phyloP scores from a whole-genome alignment of 2,797 vertebrate species.

The Channa striata region DNA sequence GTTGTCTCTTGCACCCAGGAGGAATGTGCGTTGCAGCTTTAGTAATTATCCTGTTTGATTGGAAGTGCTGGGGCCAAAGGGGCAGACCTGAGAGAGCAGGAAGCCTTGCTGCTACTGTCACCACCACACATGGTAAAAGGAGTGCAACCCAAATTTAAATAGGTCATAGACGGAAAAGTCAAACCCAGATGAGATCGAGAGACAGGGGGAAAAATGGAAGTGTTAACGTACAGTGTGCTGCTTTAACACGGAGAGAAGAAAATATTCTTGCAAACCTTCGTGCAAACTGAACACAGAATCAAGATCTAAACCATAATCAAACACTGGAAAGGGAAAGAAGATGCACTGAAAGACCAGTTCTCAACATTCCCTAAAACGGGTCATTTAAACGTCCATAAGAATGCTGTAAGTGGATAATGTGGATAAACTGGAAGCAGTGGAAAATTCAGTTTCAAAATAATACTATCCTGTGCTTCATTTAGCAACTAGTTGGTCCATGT shows the following conservation, averaged over 20 bases:
- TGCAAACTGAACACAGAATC: slow-evolving; percentile 15
- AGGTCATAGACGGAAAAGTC: slow-evolving; percentile 51
- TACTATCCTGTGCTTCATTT: no score
- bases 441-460: no score
- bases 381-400: no score
- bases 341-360: neutral
- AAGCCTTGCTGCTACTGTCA: slow-evolving; percentile 57
- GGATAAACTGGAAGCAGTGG: no score
- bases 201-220: slow-evolving; percentile 7
- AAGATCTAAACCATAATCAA: slow-evolving; percentile 3
- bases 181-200: slow-evolving; percentile 18
- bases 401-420: no score
- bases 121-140: slow-evolving; percentile 27
- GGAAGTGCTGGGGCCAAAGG: slow-evolving; percentile 66
- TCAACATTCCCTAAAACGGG: neutral
- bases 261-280: slow-evolving; percentile 1
- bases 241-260: slow-evolving; percentile 14
- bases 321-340: neutral
- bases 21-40: slow-evolving; percentile 57
- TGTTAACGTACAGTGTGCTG: slow-evolving; percentile 14
- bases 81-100: slow-evolving; percentile 59
- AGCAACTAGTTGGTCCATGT: no score
- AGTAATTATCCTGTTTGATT: slow-evolving; percentile 72
- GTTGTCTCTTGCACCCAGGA: slow-evolving; percentile 53
- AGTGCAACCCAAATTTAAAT: slow-evolving; percentile 65